These are phyloP conservation scores for Drosophila saltans DNA, from an alignment of 1,140 invertebrate species.

Conservation along the genomic window DNA sequence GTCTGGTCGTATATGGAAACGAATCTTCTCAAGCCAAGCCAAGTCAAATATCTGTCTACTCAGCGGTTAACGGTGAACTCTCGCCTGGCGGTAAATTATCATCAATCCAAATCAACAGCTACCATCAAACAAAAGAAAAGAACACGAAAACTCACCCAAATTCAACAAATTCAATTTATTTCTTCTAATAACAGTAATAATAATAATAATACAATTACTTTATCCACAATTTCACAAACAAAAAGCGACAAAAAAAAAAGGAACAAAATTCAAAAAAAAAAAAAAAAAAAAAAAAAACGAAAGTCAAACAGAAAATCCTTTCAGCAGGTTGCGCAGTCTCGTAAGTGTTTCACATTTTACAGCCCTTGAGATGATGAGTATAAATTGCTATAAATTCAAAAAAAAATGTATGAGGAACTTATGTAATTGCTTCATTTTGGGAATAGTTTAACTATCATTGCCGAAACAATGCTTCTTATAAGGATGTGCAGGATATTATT, in stretches of 20 bases:
- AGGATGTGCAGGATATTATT: not conserved
- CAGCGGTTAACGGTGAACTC: constrained; percentile 6
- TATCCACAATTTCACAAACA: constrained; percentile 17
- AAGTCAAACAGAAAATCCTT: constrained; percentile 25
- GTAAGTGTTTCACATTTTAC: constrained; percentile 60
- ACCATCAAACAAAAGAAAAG: constrained; percentile 12
- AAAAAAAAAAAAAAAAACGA: constrained; percentile 27
- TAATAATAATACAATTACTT: constrained; percentile 11
- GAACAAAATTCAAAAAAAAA: not conserved
- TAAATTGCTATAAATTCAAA: constrained; percentile 3
- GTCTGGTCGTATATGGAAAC: constrained; percentile 3
- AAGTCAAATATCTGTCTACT: not conserved
- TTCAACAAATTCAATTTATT: constrained; percentile 44
- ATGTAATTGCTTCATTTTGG: not conserved
- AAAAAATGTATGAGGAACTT: constrained; percentile 9
- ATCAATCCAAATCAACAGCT: constrained; percentile 40
- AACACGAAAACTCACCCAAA: not conserved
- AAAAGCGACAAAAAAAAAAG: not conserved
- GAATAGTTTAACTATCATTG: constrained; percentile 6
- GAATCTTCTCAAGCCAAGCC: constrained; percentile 17
- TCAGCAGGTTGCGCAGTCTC: constrained; percentile 57
- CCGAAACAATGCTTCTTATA: not conserved
- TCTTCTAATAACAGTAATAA: constrained; percentile 22
- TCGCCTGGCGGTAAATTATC: constrained; percentile 50
- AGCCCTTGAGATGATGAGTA: constrained; percentile 38